Conservation (phyloP, 2,797 vertebrate species). For the Enteromius trimaculatus region DNA sequence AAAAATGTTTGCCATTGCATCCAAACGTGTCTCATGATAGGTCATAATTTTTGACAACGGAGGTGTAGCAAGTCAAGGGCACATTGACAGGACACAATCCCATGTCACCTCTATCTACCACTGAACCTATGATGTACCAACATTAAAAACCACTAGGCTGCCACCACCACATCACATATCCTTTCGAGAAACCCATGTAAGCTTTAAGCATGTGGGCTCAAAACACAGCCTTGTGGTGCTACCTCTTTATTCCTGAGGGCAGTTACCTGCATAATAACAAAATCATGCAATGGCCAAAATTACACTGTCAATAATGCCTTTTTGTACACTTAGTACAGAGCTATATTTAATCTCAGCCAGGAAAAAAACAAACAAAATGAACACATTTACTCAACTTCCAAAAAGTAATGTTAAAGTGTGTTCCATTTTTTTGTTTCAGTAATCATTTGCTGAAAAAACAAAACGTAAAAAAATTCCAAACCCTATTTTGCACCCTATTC, state of each 20-base stretch:
- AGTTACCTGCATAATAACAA: constrained; percentile 44
- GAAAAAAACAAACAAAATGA: neutral
- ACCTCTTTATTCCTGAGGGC: constrained; percentile 37
- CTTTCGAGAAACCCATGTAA: constrained; percentile 30
- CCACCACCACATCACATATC: constrained; percentile 19
- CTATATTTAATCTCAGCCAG: neutral
- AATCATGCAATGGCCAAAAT: constrained; percentile 18
- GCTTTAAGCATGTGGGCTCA: constrained; percentile 31
- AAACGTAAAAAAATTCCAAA: too few species aligned
- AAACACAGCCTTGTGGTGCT: constrained; percentile 35
- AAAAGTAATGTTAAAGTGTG: neutral
- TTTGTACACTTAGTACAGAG: constrained; percentile 29
- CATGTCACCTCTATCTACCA: constrained; percentile 34
- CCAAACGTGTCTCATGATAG: neutral
- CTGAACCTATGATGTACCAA: constrained; percentile 13
- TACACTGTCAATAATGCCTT: constrained; percentile 34
- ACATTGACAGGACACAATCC: neutral
- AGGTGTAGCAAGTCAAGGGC: neutral
- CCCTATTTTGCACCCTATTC: too few species aligned
- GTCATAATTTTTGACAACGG: neutral
- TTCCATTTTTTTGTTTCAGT: neutral
- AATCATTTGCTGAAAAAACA: neutral
- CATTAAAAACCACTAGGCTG: neutral
- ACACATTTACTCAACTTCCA: neutral
- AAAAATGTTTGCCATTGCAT: neutral